Evolutionary conservation across 2,797 vertebrate species (phyloP).

Genomic region (Anniella stebbinsi): DNA sequence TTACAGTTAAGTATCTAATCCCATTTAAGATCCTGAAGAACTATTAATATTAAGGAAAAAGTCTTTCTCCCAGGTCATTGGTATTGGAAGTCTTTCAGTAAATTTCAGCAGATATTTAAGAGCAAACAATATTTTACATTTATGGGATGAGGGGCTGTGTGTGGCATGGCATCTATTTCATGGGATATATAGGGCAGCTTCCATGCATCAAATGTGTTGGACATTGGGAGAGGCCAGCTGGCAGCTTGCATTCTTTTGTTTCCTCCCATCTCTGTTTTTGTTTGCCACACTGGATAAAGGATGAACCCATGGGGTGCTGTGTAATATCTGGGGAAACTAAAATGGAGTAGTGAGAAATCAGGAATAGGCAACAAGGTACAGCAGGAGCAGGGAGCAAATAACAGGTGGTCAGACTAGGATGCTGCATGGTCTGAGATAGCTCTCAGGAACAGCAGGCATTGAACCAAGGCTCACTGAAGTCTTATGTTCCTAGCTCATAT

Average conservation of each 20-base stretch:
- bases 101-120: neutral
- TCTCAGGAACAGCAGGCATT: neutral
- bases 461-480: neutral
- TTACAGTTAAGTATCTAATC: conserved; percentile 23
- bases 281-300: neutral
- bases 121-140: neutral
- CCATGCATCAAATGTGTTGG: no score
- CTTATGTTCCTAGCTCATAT: neutral
- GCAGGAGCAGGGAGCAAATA: neutral
- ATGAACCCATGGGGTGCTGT: neutral
- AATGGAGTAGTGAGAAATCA: neutral
- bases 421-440: neutral
- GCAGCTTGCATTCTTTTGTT: no score
- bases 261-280: neutral
- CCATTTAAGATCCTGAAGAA: neutral
- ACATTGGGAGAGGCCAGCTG: neutral
- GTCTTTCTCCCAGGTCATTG: neutral
- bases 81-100: neutral
- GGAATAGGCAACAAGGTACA: neutral
- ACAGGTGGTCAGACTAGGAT: neutral
- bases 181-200: neutral
- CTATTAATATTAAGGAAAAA: conserved; percentile 14
- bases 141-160: neutral
- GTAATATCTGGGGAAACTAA: neutral
- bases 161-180: neutral